Conservation (phyloP, 2,113 vertebrate species). For the Bubo blakistoni region DNA sequence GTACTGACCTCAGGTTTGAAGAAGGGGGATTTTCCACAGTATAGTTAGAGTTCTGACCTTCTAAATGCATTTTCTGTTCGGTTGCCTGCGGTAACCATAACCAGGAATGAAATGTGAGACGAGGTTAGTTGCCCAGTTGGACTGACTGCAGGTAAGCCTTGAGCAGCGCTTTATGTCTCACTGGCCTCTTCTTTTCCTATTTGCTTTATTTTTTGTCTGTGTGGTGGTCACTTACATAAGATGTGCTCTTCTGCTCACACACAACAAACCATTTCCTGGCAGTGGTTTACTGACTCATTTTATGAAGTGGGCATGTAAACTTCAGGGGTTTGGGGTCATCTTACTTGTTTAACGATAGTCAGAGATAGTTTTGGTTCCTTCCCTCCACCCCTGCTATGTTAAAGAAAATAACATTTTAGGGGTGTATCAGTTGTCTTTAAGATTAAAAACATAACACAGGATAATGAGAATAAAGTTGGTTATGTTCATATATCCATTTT, state of each 20-base stretch:
- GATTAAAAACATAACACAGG: not conserved
- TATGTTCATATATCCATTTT: not conserved
- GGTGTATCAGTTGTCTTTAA: not conserved
- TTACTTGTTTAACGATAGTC: not conserved
- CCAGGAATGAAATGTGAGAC: not conserved
- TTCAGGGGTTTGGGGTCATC: not conserved
- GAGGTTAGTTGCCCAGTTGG: not conserved
- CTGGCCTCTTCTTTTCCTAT: not conserved
- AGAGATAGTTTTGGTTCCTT: not conserved
- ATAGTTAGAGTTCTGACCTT: not conserved
- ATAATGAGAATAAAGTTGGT: not conserved
- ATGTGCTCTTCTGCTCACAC: not conserved
- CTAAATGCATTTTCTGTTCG: not conserved
- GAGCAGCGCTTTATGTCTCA: not conserved
- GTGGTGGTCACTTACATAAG: not conserved
- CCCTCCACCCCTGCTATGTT: not conserved
- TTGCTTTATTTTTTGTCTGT: not conserved
- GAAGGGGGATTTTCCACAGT: not conserved
- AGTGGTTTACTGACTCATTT: conserved; percentile 43
- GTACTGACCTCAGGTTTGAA: not conserved
- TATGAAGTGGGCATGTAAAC: not conserved
- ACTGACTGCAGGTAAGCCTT: not conserved
- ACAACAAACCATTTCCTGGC: conserved; percentile 14
- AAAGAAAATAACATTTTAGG: not conserved
- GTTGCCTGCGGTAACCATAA: not conserved